phyloP scores from a whole-genome alignment of 2,888 invertebrate genomes.

The Tillus elongatus region DNA sequence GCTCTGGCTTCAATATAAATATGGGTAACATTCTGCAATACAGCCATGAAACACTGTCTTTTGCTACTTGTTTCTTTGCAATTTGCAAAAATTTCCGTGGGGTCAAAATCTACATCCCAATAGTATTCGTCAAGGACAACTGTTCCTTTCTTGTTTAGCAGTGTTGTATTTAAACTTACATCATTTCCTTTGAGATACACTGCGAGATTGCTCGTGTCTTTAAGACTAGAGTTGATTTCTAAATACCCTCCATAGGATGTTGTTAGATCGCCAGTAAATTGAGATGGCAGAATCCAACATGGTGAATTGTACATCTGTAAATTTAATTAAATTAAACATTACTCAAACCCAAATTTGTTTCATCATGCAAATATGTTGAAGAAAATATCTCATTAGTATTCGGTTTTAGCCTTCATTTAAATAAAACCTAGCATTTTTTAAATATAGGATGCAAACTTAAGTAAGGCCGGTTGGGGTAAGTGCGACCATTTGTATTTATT shows the following conservation, averaged over 20 bases:
- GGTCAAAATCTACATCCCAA: slow-evolving; percentile 49
- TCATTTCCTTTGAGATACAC: slow-evolving; percentile 69
- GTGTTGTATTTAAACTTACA: slow-evolving; percentile 40
- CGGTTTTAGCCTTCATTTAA: too few relatives aligned
- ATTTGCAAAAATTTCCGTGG: slow-evolving; percentile 32
- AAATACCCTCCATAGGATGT: slow-evolving; percentile 87
- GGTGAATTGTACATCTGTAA: neutral
- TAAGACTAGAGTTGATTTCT: slow-evolving; percentile 65
- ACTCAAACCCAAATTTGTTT: too few relatives aligned
- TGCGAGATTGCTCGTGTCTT: slow-evolving; percentile 48
- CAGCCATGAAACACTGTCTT: slow-evolving; percentile 79
- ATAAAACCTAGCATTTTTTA: too few relatives aligned
- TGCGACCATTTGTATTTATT: too few relatives aligned
- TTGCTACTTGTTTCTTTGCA: slow-evolving; percentile 54
- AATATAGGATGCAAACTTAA: too few relatives aligned
- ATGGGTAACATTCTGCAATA: slow-evolving; percentile 75
- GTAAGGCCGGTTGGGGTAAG: too few relatives aligned
- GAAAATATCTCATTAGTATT: too few relatives aligned
- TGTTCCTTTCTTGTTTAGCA: slow-evolving; percentile 35
- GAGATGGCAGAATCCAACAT: slow-evolving; percentile 73
- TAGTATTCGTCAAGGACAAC: slow-evolving; percentile 66
- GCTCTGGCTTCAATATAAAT: slow-evolving; percentile 62
- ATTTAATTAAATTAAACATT: neutral
- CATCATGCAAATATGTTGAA: too few relatives aligned
- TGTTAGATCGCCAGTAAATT: slow-evolving; percentile 79